phyloP scores from a whole-genome alignment of 2,888 invertebrate species.

The Seira ritae region DNA sequence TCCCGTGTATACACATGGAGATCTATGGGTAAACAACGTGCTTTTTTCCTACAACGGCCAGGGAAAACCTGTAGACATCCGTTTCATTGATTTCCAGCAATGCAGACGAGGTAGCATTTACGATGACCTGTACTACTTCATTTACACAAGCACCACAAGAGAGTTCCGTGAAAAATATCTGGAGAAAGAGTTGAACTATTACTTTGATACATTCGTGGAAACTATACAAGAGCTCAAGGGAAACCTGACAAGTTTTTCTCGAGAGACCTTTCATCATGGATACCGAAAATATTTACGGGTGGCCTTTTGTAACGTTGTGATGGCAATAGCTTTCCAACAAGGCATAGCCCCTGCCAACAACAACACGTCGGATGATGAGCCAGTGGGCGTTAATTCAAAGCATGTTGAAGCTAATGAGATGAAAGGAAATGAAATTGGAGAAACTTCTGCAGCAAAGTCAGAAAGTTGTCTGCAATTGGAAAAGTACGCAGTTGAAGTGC shows the following conservation, averaged over 20 bases:
- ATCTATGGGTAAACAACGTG: conserved; percentile 70
- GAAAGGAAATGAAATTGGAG: not conserved
- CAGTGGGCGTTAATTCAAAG: not conserved
- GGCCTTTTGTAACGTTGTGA: conserved; percentile 23
- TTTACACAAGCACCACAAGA: conserved; percentile 65
- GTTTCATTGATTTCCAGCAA: conserved; percentile 68
- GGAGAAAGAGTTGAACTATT: conserved; percentile 40
- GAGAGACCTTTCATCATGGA: conserved; percentile 27
- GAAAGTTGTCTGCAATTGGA: conserved; percentile 11
- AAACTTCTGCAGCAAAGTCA: not conserved
- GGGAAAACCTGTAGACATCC: conserved; percentile 45
- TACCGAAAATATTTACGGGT: conserved; percentile 15
- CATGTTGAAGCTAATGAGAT: not conserved
- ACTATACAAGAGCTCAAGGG: not conserved
- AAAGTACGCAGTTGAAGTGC: not conserved
- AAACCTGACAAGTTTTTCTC: not conserved
- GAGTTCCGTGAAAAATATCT: conserved; percentile 62
- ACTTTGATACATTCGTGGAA: conserved; percentile 21
- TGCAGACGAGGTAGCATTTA: conserved; percentile 61
- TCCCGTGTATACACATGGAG: conserved; percentile 66
- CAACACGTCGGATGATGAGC: not conserved
- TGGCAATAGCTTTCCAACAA: conserved; percentile 40
- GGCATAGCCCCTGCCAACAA: conserved; percentile 9
- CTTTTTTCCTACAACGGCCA: conserved; percentile 59
- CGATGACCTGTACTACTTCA: conserved; percentile 67